Conservation (phyloP, 2,888 invertebrate genomes). For the Leptogaster cylindrica region DNA sequence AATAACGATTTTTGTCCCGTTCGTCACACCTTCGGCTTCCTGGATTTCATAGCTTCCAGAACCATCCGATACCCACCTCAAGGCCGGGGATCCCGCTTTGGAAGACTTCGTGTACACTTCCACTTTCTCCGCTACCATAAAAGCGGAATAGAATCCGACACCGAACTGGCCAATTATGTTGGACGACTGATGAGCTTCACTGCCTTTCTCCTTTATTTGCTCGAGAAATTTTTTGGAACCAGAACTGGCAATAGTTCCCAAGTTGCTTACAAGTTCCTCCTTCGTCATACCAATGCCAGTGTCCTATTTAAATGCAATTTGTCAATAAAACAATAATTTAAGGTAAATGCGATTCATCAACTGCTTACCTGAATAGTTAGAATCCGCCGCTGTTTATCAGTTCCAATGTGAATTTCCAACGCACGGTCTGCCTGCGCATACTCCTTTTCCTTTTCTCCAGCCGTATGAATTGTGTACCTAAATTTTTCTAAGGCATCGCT, state of each 20-base stretch:
- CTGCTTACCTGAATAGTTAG: slow-evolving; percentile 79
- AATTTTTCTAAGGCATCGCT: slow-evolving; percentile 97
- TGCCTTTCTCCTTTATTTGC: slow-evolving; percentile 74
- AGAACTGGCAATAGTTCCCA: slow-evolving; percentile 95
- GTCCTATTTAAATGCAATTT: slow-evolving; percentile 67
- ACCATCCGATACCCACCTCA: slow-evolving; percentile 91
- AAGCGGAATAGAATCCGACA: slow-evolving; percentile 96
- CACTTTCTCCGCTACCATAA: slow-evolving; percentile 96
- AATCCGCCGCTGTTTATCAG: slow-evolving; percentile 84
- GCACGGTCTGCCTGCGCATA: slow-evolving; percentile 69
- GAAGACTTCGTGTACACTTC: slow-evolving; percentile 87
- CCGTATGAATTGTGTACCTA: slow-evolving; percentile 72
- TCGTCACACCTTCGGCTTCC: slow-evolving; percentile 80
- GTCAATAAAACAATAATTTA: neutral
- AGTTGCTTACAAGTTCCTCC: slow-evolving; percentile 86
- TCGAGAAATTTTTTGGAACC: slow-evolving; percentile 94
- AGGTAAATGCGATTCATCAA: neutral
- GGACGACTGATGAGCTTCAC: slow-evolving; percentile 68
- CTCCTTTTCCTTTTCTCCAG: slow-evolving; percentile 64
- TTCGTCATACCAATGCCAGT: slow-evolving; percentile 95
- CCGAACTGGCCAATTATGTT: slow-evolving; percentile 97
- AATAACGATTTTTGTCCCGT: slow-evolving; percentile 92
- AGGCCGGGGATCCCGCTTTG: slow-evolving; percentile 70
- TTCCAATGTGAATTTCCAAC: slow-evolving; percentile 86
- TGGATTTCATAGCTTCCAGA: slow-evolving; percentile 89